Evolutionary conservation across 2,797 vertebrate genomes (phyloP), one percentile per base, ranked within the genome.

Genomic region (Lepidocolaptes lacrymiger): DNA sequence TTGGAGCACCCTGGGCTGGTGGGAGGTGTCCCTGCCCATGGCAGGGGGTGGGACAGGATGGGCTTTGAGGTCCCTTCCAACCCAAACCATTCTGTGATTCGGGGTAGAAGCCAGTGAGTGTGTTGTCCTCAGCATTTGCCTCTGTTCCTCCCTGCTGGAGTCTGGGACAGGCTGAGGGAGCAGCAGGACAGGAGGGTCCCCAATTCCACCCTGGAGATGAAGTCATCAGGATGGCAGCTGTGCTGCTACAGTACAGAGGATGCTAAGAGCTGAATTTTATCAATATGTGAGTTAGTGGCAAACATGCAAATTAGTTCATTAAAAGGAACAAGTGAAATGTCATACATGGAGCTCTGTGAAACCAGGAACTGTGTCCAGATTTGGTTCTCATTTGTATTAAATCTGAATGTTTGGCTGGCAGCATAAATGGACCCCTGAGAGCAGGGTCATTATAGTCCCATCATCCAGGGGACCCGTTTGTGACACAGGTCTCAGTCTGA

Each of bases 261-360:
- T 23, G 74, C 18, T 20, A 9, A 39, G 71, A 55, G 26, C 27
- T 30, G 81, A 10, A n/a, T 71, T 80, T 22, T 80, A 58, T 34
- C 54, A 9, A 5, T 67, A 2, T 3, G 2, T 20, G 61, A 49
- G 27, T 82, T 83, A 83, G 81, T 61, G 93, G 64, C 75, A 83
- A 66, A 39, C 48, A 80, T 48, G 51, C 49, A 93, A 54, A 95
- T 61, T 3, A 80, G 85, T 88, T 93, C 85, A 49, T 93, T 88
- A 85, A 52, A 68, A 56, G 74, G 52, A 80, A 14, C 72, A 48
- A 87, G 68, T 55, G 75, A 82, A 91, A 76, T 89, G 87, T 85
- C 87, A 54, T 15, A 27, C 26, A 1, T 16, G 14, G 71, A 89
- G 67, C 67, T 73, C 48, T 34, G 49, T 3, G 23, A 36, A 84